Percentiles rank a stretch among this genome's conserved stretches.
These are phyloP conservation scores for Enteromius unitaeniatus DNA, from an alignment of 2,797 vertebrate genomes.

Conservation along the genomic window DNA sequence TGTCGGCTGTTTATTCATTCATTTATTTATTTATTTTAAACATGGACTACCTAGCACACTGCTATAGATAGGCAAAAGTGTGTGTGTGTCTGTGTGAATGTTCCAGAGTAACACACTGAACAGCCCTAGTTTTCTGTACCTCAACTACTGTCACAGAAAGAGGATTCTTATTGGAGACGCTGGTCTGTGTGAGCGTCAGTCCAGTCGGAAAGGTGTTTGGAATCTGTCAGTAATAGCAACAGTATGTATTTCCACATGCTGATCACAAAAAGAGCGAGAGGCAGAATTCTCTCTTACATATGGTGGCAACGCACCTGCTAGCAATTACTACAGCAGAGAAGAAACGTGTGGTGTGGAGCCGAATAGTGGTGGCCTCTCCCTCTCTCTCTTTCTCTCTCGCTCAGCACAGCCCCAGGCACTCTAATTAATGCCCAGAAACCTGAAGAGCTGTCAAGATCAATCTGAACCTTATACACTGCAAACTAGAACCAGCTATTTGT, in stretches of 20 bases:
- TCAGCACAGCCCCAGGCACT: slow-evolving; percentile 70
- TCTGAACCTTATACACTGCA: slow-evolving; percentile 64
- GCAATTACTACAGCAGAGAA: slow-evolving; percentile 60
- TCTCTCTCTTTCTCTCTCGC: slow-evolving; percentile 53
- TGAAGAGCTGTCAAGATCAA: slow-evolving; percentile 69
- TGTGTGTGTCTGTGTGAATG: slow-evolving; percentile 7
- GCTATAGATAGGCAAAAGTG: background rate
- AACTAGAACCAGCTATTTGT: slow-evolving; percentile 68
- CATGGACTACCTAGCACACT: background rate
- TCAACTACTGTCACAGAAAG: slow-evolving; percentile 11
- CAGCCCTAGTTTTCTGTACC: background rate
- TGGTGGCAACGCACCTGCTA: slow-evolving; percentile 59
- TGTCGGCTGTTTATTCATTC: background rate
- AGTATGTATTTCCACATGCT: slow-evolving; percentile 51
- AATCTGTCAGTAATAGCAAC: slow-evolving; percentile 50
- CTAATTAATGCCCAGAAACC: slow-evolving; percentile 74
- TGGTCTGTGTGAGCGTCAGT: slow-evolving; percentile 44
- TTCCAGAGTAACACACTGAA: background rate
- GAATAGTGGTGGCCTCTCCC: slow-evolving; percentile 48
- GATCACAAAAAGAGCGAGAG: slow-evolving; percentile 48
- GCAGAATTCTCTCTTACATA: slow-evolving; percentile 39
- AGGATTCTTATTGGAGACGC: background rate
- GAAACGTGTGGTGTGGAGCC: slow-evolving; percentile 52
- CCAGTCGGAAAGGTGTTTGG: slow-evolving; percentile 43
- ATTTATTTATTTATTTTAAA: background rate